Base-by-base conservation (phyloP, 2,888 invertebrate species). In the Sabellastarte sp. region DNA sequence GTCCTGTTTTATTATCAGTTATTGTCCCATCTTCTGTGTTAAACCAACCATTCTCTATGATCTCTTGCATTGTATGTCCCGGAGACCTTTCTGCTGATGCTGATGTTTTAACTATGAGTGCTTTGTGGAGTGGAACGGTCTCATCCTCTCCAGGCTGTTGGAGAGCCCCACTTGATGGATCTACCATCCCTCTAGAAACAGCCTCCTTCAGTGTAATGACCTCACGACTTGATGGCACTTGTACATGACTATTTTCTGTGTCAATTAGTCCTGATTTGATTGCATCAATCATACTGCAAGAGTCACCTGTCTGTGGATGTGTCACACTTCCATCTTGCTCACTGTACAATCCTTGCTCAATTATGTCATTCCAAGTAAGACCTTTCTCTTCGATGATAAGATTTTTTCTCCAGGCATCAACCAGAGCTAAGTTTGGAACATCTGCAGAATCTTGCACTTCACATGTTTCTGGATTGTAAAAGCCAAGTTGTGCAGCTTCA, bases 131-230 rank as follows among this genome's bases (percentile, higher is more conserved):
- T 20, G 10, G 41, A 15, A 41, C 20, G 10, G 41, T 41, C 10
- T 41, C 41, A 41, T 41, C 41, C 20, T 41, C 41, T 10, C 20
- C 41, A 10, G 94, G 92, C 84, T 95, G 93, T 62, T 68, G 75
- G 70, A 80, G 50, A 26, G 52, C 41, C n/a, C 67, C 66, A 3
- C 50, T 63, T 5, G 57, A 63, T 15, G 95, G 93, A 76, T 94
- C 94, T 81, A 90, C 90, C 55, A 96, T 88, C 80, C 95, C 94
- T 77, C 90, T 88, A 81, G 93, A 93, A 75, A 97, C 93, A 41
- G 95, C 95, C 87, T 96, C 93, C 5, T 59, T 60, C 53, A 71
- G 24, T 1, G 63, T 52, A 28, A 68, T 24, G 15, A 55, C 15
- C n/a, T 60, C 56, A n/a, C 59, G 64, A 24, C 59, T 59, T 10